These are phyloP conservation scores for Orchestia grillus DNA, from an alignment of 1,140 invertebrate genomes.

Conservation along the genomic window DNA sequence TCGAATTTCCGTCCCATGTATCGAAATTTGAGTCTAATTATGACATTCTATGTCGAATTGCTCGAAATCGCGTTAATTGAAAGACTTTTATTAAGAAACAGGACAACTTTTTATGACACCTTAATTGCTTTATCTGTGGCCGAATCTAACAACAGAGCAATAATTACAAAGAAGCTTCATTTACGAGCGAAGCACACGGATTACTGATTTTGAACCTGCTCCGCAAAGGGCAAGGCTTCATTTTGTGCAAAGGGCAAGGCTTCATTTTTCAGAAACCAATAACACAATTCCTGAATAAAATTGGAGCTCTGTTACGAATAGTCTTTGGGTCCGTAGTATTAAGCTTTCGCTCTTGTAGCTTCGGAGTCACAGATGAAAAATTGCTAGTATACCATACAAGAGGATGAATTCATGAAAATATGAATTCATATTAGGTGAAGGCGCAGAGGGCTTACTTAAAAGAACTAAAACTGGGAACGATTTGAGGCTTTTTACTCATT, in stretches of 20 bases:
- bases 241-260: background rate
- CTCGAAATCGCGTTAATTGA: background rate
- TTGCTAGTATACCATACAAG: background rate
- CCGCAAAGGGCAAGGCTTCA: background rate
- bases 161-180: background rate
- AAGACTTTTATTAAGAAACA: background rate
- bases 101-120: background rate
- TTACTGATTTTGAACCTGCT: background rate
- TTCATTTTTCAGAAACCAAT: background rate
- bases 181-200: background rate
- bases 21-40: background rate
- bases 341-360: background rate
- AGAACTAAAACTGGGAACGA: too few relatives aligned
- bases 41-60: background rate
- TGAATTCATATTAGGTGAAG: too few relatives aligned
- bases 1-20: background rate
- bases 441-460: too few relatives aligned
- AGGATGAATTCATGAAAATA: too few relatives aligned
- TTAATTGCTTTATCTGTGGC: background rate
- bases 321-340: background rate
- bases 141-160: background rate
- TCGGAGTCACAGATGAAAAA: background rate
- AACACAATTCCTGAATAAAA: background rate
- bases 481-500: too few relatives aligned
- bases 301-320: background rate